Percentiles rank a stretch among this genome's conserved stretches.
Evolutionary conservation across 2,113 vertebrate species (phyloP).

Genomic region (Chaetorhynchus papuensis): DNA sequence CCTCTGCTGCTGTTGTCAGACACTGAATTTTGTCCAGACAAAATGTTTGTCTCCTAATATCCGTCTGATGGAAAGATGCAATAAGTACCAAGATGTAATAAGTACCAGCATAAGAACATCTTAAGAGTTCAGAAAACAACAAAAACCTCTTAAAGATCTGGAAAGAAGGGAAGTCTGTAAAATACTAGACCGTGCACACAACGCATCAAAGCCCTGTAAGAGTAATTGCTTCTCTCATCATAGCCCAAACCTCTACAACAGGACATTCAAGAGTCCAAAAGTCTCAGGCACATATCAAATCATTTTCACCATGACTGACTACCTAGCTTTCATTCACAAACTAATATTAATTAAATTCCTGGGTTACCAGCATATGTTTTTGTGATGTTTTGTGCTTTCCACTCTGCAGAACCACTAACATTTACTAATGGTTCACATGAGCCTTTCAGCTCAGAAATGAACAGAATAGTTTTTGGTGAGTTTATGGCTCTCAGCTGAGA

Average conservation of each 20-base stretch:
- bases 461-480: not conserved
- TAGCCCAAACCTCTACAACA: not conserved
- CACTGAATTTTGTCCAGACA: not conserved
- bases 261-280: not conserved
- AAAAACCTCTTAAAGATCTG: not conserved
- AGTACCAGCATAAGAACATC: not conserved
- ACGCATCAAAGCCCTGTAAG: rapidly evolving
- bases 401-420: not conserved
- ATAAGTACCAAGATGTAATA: not conserved
- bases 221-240: not conserved
- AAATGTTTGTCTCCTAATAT: not conserved
- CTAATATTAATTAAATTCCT: not conserved
- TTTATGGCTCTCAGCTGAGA: not conserved
- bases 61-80: not conserved
- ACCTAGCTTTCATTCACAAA: not conserved
- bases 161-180: not conserved
- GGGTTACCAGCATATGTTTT: not conserved
- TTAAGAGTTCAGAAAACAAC: not conserved
- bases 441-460: not conserved
- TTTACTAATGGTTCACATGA: not conserved
- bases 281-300: not conserved
- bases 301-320: not conserved
- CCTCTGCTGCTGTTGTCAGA: not conserved
- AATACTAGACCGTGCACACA: not conserved
- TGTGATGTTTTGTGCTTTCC: not conserved